A percentile compares a stretch with the other conserved stretches of the same genome.
phyloP scores from a whole-genome alignment of 2,797 vertebrate genomes.

The Tapera naevia region DNA sequence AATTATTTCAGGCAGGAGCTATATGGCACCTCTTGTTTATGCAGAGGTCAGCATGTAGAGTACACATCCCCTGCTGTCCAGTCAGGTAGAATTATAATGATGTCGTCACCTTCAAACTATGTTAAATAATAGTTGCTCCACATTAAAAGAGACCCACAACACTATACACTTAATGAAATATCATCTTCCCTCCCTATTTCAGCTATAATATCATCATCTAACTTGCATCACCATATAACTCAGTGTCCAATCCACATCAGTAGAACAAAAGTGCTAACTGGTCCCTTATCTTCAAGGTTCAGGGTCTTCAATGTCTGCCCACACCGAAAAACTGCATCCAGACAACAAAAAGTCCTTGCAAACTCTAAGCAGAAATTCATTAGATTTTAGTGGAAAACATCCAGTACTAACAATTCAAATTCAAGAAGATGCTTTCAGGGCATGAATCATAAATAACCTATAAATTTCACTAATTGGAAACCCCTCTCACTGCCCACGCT shows the following conservation, averaged over 20 bases:
- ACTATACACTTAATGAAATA: neutral
- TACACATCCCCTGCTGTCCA: neutral
- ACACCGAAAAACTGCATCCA: slow-evolving; percentile 47
- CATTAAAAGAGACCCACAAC: no score
- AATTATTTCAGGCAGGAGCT: neutral
- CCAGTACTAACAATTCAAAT: slow-evolving; percentile 63
- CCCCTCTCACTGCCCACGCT: slow-evolving; percentile 1
- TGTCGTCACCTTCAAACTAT: neutral
- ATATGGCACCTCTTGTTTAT: neutral
- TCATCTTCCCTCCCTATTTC: neutral
- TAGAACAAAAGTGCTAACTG: neutral
- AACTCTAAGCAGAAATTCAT: slow-evolving; percentile 44
- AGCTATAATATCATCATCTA: neutral
- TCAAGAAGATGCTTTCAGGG: slow-evolving; percentile 61
- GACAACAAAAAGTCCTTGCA: slow-evolving; percentile 60
- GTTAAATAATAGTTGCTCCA: neutral
- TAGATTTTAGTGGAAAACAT: slow-evolving; percentile 58
- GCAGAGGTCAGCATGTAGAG: neutral
- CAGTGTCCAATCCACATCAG: neutral
- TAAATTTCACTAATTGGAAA: slow-evolving; percentile 58
- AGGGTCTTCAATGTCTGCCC: neutral
- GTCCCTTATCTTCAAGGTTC: slow-evolving; percentile 22
- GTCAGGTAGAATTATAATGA: neutral
- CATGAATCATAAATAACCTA: slow-evolving; percentile 55
- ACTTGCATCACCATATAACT: neutral